Evolutionary conservation across 2,888 invertebrate genomes (phyloP).

Genomic region (Homarus gammarus): DNA sequence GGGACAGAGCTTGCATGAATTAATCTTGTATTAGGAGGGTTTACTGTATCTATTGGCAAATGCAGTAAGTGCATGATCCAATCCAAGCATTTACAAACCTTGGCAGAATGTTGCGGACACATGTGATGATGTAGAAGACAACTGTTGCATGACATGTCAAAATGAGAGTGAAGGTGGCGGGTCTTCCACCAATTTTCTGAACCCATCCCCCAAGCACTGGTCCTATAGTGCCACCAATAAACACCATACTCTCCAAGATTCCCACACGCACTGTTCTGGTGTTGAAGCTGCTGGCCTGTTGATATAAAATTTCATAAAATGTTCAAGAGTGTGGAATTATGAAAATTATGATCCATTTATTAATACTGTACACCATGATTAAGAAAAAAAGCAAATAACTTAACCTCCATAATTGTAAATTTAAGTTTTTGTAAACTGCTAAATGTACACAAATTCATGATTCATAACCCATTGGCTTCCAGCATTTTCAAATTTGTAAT

Average conservation of each 20-base stretch:
- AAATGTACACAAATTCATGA: too few relatives aligned
- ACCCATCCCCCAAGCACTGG: slow-evolving; percentile 90
- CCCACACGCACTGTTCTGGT: slow-evolving; percentile 88
- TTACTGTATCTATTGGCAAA: too few relatives aligned
- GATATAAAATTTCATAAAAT: background rate
- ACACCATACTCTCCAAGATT: slow-evolving; percentile 89
- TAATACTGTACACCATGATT: too few relatives aligned
- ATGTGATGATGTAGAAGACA: slow-evolving; percentile 78
- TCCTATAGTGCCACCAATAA: slow-evolving; percentile 91
- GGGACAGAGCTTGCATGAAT: too few relatives aligned
- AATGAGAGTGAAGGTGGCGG: slow-evolving; percentile 79
- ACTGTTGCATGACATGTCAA: slow-evolving; percentile 78
- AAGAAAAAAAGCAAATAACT: too few relatives aligned
- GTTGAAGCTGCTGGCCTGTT: slow-evolving; percentile 51
- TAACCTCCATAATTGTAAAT: too few relatives aligned
- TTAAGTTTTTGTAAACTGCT: too few relatives aligned
- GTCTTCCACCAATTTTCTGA: slow-evolving; percentile 80
- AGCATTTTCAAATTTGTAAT: too few relatives aligned
- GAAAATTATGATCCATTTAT: background rate
- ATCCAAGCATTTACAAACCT: slow-evolving; percentile 56
- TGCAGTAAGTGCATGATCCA: too few relatives aligned
- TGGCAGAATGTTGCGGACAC: slow-evolving; percentile 77
- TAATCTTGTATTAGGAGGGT: too few relatives aligned
- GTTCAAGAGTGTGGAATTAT: too few relatives aligned
- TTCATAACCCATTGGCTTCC: too few relatives aligned